A percentile compares a stretch with the other conserved stretches of the same genome.
Conservation (phyloP, 2,113 vertebrate genomes). For the Marcusenius ussheri region DNA sequence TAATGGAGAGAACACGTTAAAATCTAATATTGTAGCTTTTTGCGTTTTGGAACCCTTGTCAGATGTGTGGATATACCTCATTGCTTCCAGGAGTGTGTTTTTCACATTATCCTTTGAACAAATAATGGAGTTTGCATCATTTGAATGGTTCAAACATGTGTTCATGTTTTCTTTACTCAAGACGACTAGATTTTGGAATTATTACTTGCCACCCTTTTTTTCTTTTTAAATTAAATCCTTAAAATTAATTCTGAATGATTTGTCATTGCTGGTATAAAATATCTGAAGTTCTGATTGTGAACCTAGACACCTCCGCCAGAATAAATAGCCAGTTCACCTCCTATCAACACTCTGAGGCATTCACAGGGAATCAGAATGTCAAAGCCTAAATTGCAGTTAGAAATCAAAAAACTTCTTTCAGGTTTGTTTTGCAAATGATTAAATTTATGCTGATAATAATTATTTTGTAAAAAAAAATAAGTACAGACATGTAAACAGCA, state of each 20-base stretch:
- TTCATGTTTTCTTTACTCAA: neutral
- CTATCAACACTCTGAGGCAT: neutral
- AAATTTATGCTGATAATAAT: neutral
- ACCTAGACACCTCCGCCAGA: neutral
- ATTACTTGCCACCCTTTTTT: neutral
- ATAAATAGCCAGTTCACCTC: neutral
- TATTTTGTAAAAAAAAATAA: neutral
- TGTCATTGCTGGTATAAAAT: neutral
- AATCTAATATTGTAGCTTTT: neutral
- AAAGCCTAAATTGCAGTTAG: neutral
- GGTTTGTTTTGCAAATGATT: neutral
- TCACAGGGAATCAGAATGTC: neutral
- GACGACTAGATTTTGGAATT: neutral
- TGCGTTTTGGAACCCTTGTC: neutral
- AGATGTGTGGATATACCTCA: neutral
- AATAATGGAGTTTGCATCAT: neutral
- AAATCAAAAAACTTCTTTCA: neutral
- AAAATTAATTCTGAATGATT: neutral
- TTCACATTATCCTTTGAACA: neutral
- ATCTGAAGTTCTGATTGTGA: neutral
- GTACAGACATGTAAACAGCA: neutral
- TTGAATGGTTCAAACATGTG: neutral
- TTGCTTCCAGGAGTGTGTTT: neutral
- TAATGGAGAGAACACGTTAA: neutral
- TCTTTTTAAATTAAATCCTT: neutral